Base-by-base conservation (phyloP, 2,888 invertebrate genomes). In the Ormyrus nitidulus region DNA sequence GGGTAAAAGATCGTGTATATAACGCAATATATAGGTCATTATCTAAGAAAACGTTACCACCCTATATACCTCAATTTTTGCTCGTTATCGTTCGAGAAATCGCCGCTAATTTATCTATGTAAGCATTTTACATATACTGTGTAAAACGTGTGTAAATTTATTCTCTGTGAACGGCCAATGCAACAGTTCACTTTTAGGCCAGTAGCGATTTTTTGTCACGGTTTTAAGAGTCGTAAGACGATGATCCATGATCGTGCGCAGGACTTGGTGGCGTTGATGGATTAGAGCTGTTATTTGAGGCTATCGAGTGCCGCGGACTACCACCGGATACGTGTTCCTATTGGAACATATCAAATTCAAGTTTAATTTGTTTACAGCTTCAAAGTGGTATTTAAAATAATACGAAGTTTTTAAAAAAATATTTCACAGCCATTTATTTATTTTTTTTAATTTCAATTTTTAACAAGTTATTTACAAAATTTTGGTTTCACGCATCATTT, bases 221-320 rank as follows among this genome's bases (percentile, higher is more conserved):
- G 49, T 62, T 69, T 92, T 93, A 93, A 88, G 93, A 94, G 89
- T 94, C 94, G 85, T 94, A 94, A 86, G 93, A 94, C 70, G 94
- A 94, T 86, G 94, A 94, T 86, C 93, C 93, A 86, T 93, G 93
- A 88, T 93, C 94, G 82, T 93, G 93, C 85, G 93, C 93, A 80
- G 94, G 94, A 87, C 94, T 94, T 68, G 94, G 94, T 71, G 95
- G 95, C 66, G 94, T 94, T 83, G 94, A 94, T 85, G 94, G 92
- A 90, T 94, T 94, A 86, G 94, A 94, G 91, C 94, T 95, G 89
- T 94, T 94, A 91, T 94, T 94, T 82, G 95, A 95, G 80, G 94
- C 94, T 87, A 95, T 93, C 78, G 95, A 95, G 89, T 94, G 94
- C 79, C 95, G 92, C 62, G 94, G 94, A 89, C 94, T 94, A 79